Percentiles rank a stretch among this genome's conserved stretches.
These are phyloP conservation scores for Chouioia cunea DNA, from an alignment of 2,888 invertebrate genomes.

Conservation along the genomic window DNA sequence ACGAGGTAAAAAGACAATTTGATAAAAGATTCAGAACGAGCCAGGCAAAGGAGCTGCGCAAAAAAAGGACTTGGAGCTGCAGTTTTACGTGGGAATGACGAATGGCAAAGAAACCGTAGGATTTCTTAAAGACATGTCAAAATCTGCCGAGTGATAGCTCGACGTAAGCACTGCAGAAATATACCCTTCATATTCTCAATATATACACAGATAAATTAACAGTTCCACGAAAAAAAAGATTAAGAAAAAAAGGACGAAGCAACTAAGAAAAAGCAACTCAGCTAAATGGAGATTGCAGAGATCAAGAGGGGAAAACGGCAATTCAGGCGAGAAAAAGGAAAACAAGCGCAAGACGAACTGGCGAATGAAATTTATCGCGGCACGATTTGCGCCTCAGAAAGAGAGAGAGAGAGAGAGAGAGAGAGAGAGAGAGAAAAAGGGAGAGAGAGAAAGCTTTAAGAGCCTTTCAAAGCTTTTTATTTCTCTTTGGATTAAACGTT, in stretches of 20 bases:
- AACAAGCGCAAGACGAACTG: slow-evolving; percentile 49
- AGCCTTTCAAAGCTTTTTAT: neutral
- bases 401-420: neutral
- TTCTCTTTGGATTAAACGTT: no score
- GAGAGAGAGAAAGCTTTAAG: slow-evolving; percentile 10
- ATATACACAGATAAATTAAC: no score
- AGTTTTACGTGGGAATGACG: slow-evolving; percentile 36
- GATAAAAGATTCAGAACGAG: neutral
- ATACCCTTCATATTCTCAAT: no score
- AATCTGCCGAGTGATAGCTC: slow-evolving; percentile 44
- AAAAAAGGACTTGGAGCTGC: neutral
- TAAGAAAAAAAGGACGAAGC: no score
- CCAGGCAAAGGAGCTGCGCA: neutral
- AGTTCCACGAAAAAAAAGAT: no score
- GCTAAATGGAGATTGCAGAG: no score
- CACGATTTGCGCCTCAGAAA: slow-evolving; percentile 49
- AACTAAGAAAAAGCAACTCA: no score
- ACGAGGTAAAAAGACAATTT: no score
- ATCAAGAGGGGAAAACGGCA: no score
- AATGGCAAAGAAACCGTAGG: slow-evolving; percentile 26
- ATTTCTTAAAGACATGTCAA: slow-evolving; percentile 42
- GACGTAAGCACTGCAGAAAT: no score
- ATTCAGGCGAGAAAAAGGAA: slow-evolving; percentile 28
- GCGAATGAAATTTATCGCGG: slow-evolving; percentile 54
- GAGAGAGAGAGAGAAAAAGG: slow-evolving; percentile 4